Evolutionary conservation across 2,888 invertebrate species (phyloP), one percentile per base, ranked within the genome.

Genomic region (Drosophila mimetica): DNA sequence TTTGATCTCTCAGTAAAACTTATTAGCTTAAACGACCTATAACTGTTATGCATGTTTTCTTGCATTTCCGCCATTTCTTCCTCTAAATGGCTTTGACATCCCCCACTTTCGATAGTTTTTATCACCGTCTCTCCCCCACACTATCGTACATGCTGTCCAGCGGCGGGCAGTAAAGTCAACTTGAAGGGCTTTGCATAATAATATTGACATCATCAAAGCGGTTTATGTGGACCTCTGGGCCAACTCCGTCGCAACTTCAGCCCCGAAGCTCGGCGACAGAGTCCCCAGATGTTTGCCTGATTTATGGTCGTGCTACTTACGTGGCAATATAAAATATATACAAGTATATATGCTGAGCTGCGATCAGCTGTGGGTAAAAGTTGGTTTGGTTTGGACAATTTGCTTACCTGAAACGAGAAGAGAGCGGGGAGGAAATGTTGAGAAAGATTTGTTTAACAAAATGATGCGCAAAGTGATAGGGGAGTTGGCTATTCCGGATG

Each of bases 241-340:
- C 36, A 2, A 4, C 37, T 39, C 37, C 18, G 11, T 6, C 30
- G 22, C 63, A 25, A 28, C 47, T 34, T 5, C 28, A 41, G 41
- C 11, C 16, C 30, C 46, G 46, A 16, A 30, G 28, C 22, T 22
- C 22, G 1, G 22, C 4, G 8, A 18, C 46, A 11, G 16, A 42
- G 50, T 47, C 44, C 25, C 30, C 69, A 75, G 61, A 69, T 79
- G 74, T 18, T 69, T 60, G 64, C 63, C 84, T 85, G 85, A 81
- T 58, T 82, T 86, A 86, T 76, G 81, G 51, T 51, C 47, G 85
- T 86, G 87, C 87, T 76, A 82, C 81, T 86, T 82, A 82, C 81
- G 78, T 70, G 78, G 65, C 76, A 46, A 77, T 84, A 75, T 73
- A 75, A 75, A 48, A 30, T 18, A 25, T 59, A 36, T 57, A 28